These are phyloP conservation scores for Pomacea maculata DNA, from an alignment of 1,140 invertebrate species.

Conservation along the genomic window DNA sequence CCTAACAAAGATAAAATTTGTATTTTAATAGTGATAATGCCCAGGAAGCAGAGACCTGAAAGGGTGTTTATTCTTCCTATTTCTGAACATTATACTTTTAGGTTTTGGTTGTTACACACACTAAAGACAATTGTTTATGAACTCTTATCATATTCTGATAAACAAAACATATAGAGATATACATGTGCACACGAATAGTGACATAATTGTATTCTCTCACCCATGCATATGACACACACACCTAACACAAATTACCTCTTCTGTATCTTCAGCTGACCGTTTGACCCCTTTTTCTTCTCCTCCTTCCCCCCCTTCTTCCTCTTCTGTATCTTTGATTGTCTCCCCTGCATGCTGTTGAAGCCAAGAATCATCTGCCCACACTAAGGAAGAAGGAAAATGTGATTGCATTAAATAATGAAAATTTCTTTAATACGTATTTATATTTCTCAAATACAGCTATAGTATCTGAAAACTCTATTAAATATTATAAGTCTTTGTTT, in stretches of 20 bases:
- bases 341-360: slow-evolving; percentile 76
- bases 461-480: too few species aligned
- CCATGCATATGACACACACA: neutral
- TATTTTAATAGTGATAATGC: neutral
- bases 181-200: neutral
- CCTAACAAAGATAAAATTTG: slow-evolving; percentile 14
- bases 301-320: slow-evolving; percentile 36
- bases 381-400: slow-evolving; percentile 59
- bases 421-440: too few species aligned
- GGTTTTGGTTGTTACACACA: neutral
- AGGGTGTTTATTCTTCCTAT: neutral
- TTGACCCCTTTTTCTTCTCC: slow-evolving; percentile 34
- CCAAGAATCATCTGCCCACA: slow-evolving; percentile 98
- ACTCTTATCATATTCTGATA: too few species aligned
- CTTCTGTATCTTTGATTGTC: slow-evolving; percentile 65
- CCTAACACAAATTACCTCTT: slow-evolving; percentile 31
- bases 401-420: too few species aligned
- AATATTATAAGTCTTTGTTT: too few species aligned
- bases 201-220: too few species aligned
- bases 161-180: neutral
- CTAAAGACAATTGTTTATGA: neutral
- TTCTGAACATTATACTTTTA: neutral
- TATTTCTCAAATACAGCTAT: too few species aligned
- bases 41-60: neutral
- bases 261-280: slow-evolving; percentile 42